phyloP scores from a whole-genome alignment of 1,140 invertebrate species.

The Platorchestia sp. region DNA sequence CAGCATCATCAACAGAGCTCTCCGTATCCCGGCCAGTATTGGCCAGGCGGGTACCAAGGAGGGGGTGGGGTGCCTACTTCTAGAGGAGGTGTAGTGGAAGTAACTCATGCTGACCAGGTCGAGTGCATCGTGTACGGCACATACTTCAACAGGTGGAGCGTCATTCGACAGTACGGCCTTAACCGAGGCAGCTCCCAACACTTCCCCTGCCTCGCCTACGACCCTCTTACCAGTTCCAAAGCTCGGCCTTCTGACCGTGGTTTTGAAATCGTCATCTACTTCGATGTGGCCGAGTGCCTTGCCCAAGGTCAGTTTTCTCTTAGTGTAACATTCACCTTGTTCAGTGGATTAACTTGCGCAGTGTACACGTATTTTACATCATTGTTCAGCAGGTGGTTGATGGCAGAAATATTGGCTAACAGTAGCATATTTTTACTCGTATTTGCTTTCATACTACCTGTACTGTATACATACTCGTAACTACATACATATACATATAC shows the following conservation, averaged over 20 bases:
- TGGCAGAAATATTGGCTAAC: no score
- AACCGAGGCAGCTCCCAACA: conserved; percentile 49
- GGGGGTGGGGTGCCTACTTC: conserved; percentile 3
- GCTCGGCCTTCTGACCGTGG: conserved; percentile 19
- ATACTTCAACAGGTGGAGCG: conserved; percentile 36
- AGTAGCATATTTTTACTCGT: no score
- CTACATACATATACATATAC: no score
- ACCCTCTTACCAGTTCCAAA: background rate
- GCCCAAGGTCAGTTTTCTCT: background rate
- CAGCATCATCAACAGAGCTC: background rate
- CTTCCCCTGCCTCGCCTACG: background rate
- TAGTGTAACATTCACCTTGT: background rate
- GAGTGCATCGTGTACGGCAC: conserved; percentile 44
- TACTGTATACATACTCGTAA: no score
- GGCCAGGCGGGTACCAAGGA: conserved; percentile 43
- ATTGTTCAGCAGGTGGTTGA: no score
- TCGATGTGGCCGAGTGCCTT: conserved; percentile 38
- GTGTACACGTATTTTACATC: no score
- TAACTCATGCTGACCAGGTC: conserved; percentile 7
- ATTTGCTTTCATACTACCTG: no score
- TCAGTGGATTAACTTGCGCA: no score
- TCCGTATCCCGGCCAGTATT: background rate
- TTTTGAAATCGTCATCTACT: conserved; percentile 46
- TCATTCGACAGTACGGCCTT: conserved; percentile 41
- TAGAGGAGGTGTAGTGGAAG: conserved; percentile 30